These are phyloP conservation scores for Drosophila grimshawi DNA, from an alignment of 1,140 invertebrate species.

Conservation along the genomic window DNA sequence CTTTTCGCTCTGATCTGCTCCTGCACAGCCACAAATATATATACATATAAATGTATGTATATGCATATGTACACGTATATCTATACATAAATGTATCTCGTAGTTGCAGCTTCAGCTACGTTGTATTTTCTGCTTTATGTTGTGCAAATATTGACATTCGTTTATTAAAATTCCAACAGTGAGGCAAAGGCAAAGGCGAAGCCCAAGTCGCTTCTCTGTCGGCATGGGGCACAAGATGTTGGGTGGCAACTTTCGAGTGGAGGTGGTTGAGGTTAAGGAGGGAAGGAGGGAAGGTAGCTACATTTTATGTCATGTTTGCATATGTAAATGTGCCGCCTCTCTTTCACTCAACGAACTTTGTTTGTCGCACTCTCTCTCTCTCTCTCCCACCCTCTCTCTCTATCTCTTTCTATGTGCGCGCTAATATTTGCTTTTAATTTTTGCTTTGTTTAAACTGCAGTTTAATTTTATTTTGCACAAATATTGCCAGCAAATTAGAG, in stretches of 20 bases:
- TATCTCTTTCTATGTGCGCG: slow-evolving; percentile 40
- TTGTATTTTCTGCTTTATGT: slow-evolving; percentile 83
- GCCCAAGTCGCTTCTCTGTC: slow-evolving; percentile 34
- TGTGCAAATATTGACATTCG: slow-evolving; percentile 83
- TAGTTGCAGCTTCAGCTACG: slow-evolving; percentile 45
- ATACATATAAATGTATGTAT: not conserved
- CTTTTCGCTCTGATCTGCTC: not conserved
- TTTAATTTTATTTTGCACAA: slow-evolving; percentile 83
- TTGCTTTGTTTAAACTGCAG: slow-evolving; percentile 83
- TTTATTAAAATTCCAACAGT: slow-evolving; percentile 81
- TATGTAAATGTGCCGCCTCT: slow-evolving; percentile 70
- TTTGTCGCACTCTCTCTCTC: not conserved
- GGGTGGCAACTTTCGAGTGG: not conserved
- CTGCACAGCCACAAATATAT: not conserved
- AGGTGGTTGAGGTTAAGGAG: not conserved
- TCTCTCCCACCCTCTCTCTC: not conserved
- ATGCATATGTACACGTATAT: slow-evolving; percentile 22
- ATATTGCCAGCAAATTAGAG: slow-evolving; percentile 76
- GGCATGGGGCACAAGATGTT: slow-evolving; percentile 39
- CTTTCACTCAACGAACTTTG: not conserved
- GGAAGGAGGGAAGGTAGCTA: slow-evolving; percentile 8
- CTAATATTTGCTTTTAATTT: slow-evolving; percentile 83
- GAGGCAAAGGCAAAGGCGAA: slow-evolving; percentile 62
- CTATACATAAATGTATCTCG: slow-evolving; percentile 27
- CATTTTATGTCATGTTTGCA: slow-evolving; percentile 80